Evolutionary conservation across 1,140 invertebrate species (phyloP), one percentile per base, ranked within the genome.

Genomic region (Sycophila sp.): DNA sequence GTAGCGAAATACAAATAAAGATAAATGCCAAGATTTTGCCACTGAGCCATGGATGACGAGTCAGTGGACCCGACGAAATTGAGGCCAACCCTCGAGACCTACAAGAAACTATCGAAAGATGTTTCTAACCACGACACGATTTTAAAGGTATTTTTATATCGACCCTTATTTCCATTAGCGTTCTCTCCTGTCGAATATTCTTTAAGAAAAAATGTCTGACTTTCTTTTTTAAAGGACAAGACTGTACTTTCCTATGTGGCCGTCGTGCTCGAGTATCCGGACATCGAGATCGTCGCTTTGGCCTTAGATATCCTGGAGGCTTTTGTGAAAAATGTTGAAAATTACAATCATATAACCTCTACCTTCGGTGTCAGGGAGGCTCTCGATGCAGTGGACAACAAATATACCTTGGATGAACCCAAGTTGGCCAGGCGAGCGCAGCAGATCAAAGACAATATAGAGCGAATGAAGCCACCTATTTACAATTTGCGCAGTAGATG

Each of bases 391-490:
- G 76, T 83, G 60, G 78, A 83, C 19, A 80, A 86, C 51, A 86
- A 83, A 32, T 85, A 85, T 71, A 71, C 66, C 28, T 38, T 81
- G 51, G 78, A 80, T 17, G 78, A 85, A 58, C 78, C 83, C 49
- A 78, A 84, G 59, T 70, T 85, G 47, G 81, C 77, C 0, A 81
- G 78, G 69, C 78, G 79, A 59, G 83, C 83, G 0, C 82, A 85
- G 64, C 63, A 73, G 47, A 76, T 86, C 10, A 85, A 81, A 32
- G 78, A 86, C 71, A 79, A 84, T 22, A 85, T 87, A 62, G 85
- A 86, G 59, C 78, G 83, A 6, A 86, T 86, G 81, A 86, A 86
- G 71, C 84, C 84, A 22, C 84, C 84, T 24, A 86, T 86, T 79
- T 85, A 85, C 45, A 86, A 86, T 76, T 77, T 86, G 28, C 78